phyloP scores from a whole-genome alignment of 2,888 invertebrate species.

The Rhamnusium bicolor region DNA sequence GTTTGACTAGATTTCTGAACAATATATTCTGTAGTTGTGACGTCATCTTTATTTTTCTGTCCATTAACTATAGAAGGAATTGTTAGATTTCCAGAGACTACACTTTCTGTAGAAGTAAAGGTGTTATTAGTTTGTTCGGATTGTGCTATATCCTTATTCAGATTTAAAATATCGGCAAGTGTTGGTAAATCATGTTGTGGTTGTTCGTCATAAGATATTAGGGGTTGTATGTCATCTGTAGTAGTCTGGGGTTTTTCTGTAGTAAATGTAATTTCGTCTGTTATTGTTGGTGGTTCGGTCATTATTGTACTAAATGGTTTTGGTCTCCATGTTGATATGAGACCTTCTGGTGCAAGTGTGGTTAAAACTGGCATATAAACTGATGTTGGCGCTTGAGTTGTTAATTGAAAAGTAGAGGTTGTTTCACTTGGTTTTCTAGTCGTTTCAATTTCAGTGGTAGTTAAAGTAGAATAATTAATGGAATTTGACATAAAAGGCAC shows the following conservation, averaged over 20 bases:
- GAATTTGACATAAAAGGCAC: slow-evolving; percentile 13
- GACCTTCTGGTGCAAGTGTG: neutral
- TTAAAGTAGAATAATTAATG: slow-evolving; percentile 8
- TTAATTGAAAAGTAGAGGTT: neutral
- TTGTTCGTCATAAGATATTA: neutral
- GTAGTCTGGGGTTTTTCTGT: slow-evolving; percentile 32
- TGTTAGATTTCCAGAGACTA: neutral
- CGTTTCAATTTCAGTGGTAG: slow-evolving; percentile 6
- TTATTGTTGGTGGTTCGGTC: slow-evolving; percentile 34
- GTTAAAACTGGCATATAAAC: neutral
- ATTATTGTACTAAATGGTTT: slow-evolving; percentile 39
- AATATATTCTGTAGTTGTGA: slow-evolving; percentile 7
- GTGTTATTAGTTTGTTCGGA: slow-evolving; percentile 1
- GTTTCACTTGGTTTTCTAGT: neutral
- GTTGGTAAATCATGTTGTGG: slow-evolving; percentile 30
- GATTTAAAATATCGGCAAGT: slow-evolving; percentile 31
- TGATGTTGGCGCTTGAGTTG: slow-evolving; percentile 21
- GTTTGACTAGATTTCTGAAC: slow-evolving; percentile 19
- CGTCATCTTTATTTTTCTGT: neutral
- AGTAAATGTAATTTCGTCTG: slow-evolving; percentile 9
- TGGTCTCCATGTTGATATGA: slow-evolving; percentile 25
- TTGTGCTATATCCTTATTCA: slow-evolving; percentile 1
- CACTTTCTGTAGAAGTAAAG: neutral
- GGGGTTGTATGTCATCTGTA: slow-evolving; percentile 2
- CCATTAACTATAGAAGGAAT: neutral